phyloP scores from a whole-genome alignment of 1,140 invertebrate genomes.

The Rhagoletis zephyria region DNA sequence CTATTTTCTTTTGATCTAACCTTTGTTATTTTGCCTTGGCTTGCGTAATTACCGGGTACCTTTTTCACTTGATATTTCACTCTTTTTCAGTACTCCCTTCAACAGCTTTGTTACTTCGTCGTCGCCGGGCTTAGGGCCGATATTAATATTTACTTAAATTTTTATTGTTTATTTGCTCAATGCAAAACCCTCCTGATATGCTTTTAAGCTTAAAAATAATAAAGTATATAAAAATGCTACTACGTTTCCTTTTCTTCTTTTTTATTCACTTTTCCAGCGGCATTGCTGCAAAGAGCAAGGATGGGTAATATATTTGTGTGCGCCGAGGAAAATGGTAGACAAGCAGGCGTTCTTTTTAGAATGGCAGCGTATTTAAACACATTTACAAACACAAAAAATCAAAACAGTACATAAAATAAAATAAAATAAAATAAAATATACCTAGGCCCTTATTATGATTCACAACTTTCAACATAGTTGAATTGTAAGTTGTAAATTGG shows the following conservation, averaged over 20 bases:
- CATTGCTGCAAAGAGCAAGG: background rate
- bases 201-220: background rate
- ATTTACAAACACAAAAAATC: too few species aligned
- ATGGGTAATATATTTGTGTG: too few species aligned
- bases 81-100: background rate
- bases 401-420: too few species aligned
- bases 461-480: too few species aligned
- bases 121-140: background rate
- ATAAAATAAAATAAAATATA: too few species aligned
- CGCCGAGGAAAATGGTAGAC: too few species aligned
- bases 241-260: background rate
- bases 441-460: too few species aligned
- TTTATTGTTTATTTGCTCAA: background rate
- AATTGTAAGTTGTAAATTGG: too few species aligned
- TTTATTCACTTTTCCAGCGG: background rate
- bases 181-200: background rate
- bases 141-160: background rate
- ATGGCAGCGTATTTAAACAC: background rate
- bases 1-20: background rate
- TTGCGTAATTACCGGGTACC: background rate
- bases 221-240: background rate
- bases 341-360: background rate
- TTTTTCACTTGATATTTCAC: background rate
- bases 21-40: background rate
- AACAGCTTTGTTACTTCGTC: background rate